Evolutionary conservation across 2,888 invertebrate genomes (phyloP).

Genomic region (Noctua comes): DNA sequence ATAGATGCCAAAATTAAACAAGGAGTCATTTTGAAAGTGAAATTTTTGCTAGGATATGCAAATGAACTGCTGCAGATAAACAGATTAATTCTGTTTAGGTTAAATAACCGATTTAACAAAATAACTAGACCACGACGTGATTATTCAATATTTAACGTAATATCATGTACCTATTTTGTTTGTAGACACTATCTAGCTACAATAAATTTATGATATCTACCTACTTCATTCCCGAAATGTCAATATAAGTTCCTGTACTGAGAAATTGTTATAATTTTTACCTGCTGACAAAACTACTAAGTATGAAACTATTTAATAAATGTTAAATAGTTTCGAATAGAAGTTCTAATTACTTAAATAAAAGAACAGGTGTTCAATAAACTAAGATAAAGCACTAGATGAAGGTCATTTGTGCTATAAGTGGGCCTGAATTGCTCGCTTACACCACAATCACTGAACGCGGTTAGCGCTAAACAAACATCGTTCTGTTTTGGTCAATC

Average conservation of each 20-base stretch:
- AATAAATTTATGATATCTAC: not conserved
- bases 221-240: not conserved
- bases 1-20: not conserved
- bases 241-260: not conserved
- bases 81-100: constrained; percentile 32
- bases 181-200: not conserved
- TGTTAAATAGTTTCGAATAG: too few relatives aligned
- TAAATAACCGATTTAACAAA: constrained; percentile 33
- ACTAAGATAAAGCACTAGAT: not conserved
- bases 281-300: not conserved
- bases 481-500: not conserved
- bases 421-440: not conserved
- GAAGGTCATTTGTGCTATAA: not conserved
- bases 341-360: not conserved
- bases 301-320: not conserved
- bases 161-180: constrained; percentile 14
- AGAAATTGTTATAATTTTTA: not conserved
- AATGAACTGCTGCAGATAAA: constrained; percentile 27
- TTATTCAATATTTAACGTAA: constrained; percentile 56
- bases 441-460: not conserved
- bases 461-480: not conserved
- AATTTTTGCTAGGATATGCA: constrained; percentile 1
- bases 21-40: constrained; percentile 5
- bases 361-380: not conserved
- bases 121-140: constrained; percentile 47